Evolutionary conservation across 2,113 vertebrate species (phyloP).

Genomic region (Scopus umbretta): DNA sequence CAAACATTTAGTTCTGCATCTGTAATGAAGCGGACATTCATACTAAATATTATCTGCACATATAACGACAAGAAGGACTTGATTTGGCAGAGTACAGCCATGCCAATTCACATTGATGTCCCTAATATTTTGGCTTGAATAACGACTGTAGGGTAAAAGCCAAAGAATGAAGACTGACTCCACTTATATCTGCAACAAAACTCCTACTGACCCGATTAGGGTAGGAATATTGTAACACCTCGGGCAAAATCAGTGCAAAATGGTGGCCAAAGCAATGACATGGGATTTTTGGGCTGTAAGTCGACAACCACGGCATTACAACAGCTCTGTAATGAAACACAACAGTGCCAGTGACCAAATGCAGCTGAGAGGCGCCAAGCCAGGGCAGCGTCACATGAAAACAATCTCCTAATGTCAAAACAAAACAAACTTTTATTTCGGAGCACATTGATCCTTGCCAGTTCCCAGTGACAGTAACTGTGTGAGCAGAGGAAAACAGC

Average conservation of each 20-base stretch:
- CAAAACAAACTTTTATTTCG: not conserved
- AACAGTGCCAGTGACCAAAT: not conserved
- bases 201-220: not conserved
- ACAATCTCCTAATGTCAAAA: not conserved
- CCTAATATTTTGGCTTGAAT: not conserved
- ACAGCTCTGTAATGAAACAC: not conserved
- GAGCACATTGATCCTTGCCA: not conserved
- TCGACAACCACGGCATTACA: fast-evolving
- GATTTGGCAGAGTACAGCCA: not conserved
- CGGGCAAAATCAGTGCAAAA: not conserved
- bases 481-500: not conserved
- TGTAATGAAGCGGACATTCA: not conserved
- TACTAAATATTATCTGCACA: not conserved
- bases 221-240: not conserved
- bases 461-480: not conserved
- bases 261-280: not conserved
- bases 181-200: not conserved
- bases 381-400: not conserved
- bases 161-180: not conserved
- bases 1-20: not conserved
- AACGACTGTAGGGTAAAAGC: not conserved
- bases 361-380: not conserved
- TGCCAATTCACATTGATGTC: not conserved
- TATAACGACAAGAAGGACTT: not conserved
- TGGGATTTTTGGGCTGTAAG: not conserved